phyloP scores from a whole-genome alignment of 1,140 invertebrate genomes.

The Forficula auricularia region DNA sequence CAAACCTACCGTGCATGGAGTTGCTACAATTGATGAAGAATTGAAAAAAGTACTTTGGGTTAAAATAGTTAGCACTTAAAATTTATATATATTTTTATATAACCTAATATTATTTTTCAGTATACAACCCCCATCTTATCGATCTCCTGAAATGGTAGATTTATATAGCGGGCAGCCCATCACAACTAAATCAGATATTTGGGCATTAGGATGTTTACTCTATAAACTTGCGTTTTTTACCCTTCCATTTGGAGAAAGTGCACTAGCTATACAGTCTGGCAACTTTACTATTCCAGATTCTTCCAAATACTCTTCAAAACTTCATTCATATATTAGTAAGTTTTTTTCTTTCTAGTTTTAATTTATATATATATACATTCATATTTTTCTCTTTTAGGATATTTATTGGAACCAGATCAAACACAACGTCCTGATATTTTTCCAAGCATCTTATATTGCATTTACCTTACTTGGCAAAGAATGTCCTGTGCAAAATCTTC shows the following conservation, averaged over 20 bases:
- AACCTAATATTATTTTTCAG: neutral
- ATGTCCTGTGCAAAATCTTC: conserved; percentile 65
- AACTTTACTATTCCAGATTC: conserved; percentile 74
- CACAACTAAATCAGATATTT: conserved; percentile 84
- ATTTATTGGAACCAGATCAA: conserved; percentile 69
- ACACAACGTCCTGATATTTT: conserved; percentile 74
- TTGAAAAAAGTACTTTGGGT: conserved; percentile 46
- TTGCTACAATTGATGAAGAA: conserved; percentile 68
- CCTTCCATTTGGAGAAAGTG: conserved; percentile 84
- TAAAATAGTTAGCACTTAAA: no score
- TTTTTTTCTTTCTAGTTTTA: conserved; percentile 19
- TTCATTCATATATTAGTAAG: conserved; percentile 33
- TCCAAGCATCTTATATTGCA: conserved; percentile 65
- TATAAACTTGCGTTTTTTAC: conserved; percentile 86
- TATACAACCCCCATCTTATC: conserved; percentile 87
- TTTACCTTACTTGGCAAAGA: conserved; percentile 56
- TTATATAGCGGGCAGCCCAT: conserved; percentile 54
- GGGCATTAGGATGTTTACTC: conserved; percentile 77
- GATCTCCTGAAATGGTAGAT: conserved; percentile 92
- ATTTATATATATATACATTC: conserved; percentile 6
- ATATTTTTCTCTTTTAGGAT: conserved; percentile 36
- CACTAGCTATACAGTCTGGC: conserved; percentile 81
- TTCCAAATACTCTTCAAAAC: conserved; percentile 45
- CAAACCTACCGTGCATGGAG: conserved; percentile 53
- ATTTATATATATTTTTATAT: no score